Conservation (phyloP, 2,888 invertebrate species). For the Malacosoma neustria region DNA sequence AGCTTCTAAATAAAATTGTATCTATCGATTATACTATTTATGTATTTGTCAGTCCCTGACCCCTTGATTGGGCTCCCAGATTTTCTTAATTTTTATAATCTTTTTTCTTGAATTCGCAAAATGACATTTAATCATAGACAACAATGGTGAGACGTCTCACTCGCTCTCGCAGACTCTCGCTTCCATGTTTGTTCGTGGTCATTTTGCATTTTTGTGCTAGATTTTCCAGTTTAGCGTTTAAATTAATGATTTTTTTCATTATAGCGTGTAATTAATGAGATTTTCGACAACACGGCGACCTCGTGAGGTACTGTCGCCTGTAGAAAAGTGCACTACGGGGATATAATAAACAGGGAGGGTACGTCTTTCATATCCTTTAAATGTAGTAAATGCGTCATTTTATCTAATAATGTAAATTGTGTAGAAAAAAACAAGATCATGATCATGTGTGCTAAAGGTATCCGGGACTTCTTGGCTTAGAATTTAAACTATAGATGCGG, state of each 20-base stretch:
- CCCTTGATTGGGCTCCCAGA: too few species aligned
- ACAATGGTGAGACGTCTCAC: constrained; percentile 48
- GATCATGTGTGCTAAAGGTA: too few species aligned
- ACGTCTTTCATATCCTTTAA: constrained; percentile 68
- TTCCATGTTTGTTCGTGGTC: constrained; percentile 75
- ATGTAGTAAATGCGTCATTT: constrained; percentile 74
- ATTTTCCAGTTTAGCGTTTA: constrained; percentile 61
- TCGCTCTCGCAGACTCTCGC: constrained; percentile 41
- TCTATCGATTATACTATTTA: too few species aligned
- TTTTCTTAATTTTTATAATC: too few species aligned
- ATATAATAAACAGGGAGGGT: constrained; percentile 70
- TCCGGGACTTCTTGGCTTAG: constrained; percentile 10
- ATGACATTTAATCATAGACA: constrained; percentile 47
- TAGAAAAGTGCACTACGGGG: constrained; percentile 59
- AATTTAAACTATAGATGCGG: constrained; percentile 17
- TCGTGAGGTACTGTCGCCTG: constrained; percentile 65
- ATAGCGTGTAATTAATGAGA: constrained; percentile 70
- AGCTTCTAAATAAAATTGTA: too few species aligned
- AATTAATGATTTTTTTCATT: constrained; percentile 57
- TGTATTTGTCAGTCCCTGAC: too few species aligned
- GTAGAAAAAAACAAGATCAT: constrained; percentile 18
- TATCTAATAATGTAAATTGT: constrained; percentile 55
- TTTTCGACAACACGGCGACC: constrained; percentile 63
- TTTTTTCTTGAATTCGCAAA: too few species aligned
- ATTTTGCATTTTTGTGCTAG: constrained; percentile 68